Evolutionary conservation across 2,888 invertebrate genomes (phyloP), one percentile per base, ranked within the genome.

Genomic region (Cenopis cana): DNA sequence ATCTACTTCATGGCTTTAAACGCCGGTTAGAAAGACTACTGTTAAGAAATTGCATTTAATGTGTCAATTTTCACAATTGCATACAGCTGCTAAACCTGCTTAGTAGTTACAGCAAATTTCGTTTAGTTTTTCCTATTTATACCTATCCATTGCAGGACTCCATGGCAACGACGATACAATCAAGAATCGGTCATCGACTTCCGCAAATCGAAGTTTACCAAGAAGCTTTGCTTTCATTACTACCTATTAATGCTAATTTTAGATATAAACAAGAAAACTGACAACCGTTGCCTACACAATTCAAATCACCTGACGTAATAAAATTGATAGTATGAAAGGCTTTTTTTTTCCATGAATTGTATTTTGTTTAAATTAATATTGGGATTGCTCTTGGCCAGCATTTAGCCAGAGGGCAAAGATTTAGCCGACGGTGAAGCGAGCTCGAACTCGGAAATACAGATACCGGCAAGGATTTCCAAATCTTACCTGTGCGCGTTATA

Each of bases 131-230:
- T 54, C 55, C 52, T 64, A 60, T 46, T 46, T 17, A 64, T 38
- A 64, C 14, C 20, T 36, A 64, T 36, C 20, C 9, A 12, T 29
- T 55, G 24, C 24, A 14, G 0, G 20, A 33, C 38, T 54, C 52
- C 64, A 64, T 64, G 38, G 64, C n/a, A 64, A 64, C 64, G 38
- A 10, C 38, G 54, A 64, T 64, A 64, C 64, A 64, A 64, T 64
- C 64, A 64, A 54, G 64, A 54, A 54, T 64, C 64, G 64, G 52
- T 38, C 54, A 64, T 38, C 64, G 64, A 64, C 54, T 64, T 64
- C 54, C 64, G 64, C 64, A 54, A 54, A 64, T 64, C n/a, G 64
- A n/a, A 14, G 20, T 36, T 50, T 49, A 49, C 59, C 8, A 41
- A 14, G 41, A 41, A 9, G 14, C 41, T 29, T 60, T 46, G n/a